Evolutionary conservation across 2,888 invertebrate genomes (phyloP), one percentile per base, ranked within the genome.

Genomic region (Drosophila stalkeri): DNA sequence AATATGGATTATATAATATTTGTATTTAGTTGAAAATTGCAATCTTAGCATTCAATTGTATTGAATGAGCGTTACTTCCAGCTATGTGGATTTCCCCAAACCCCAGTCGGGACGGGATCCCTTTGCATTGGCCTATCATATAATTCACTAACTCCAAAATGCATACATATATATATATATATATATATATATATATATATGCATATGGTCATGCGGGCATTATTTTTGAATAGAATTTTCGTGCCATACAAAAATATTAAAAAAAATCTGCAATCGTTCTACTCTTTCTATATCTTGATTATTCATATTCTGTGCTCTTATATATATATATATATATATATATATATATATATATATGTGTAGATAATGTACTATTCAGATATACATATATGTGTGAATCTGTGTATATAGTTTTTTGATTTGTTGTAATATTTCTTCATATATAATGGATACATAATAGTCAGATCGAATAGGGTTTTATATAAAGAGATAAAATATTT

Each of bases 21-120:
- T 3, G 49, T 54, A 27, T 54, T 54, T 39, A 16, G 9, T 37
- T 39, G 11, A 18, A 51, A 51, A 18, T 56, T 31, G 18, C 31
- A 56, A 43, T 20, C 49, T 55, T 11, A 9, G 12, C 75, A 71
- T 71, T 66, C 77, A 77, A 79, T 77, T 79, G 54, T 37, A 77
- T 75, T 77, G 71, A 75, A 75, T 65, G 64, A 59, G 61, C 71
- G 55, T 49, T 56, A 39, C 11, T 46, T n/a, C 23, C 39, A 27
- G 7, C 16, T 49, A 2, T n/a, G 2, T 39, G 51, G 33, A 20
- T 51, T 18, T 12, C 31, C 33, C 33, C 0, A 3, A 6, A 0
- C 33, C 51, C 51, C 33, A 23, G 20, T 23, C 23, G 46, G 46
- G 46, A 9, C 3, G 18, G 33, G 35, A 14, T 51, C 51, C 51